These are phyloP conservation scores for Pectinophora gossypiella DNA, from an alignment of 1,140 invertebrate species.

Conservation along the genomic window DNA sequence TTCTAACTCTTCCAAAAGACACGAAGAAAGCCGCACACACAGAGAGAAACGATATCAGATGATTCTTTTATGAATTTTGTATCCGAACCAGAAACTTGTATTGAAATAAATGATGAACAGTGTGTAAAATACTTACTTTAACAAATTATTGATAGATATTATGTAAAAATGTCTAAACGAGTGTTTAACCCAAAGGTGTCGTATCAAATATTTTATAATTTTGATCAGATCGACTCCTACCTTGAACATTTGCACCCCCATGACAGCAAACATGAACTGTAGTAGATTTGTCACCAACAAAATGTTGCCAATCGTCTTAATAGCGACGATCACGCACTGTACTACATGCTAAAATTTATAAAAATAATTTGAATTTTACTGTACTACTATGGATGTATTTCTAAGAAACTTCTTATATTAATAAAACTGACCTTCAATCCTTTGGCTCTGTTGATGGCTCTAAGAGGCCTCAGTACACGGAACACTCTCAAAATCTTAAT, in stretches of 20 bases:
- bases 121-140: constrained; percentile 11
- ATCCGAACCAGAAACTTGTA: background rate
- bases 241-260: constrained; percentile 99
- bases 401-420: constrained; percentile 1
- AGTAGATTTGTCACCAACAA: constrained; percentile 99
- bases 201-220: constrained; percentile 13
- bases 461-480: constrained; percentile 97
- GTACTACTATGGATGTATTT: background rate
- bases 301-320: constrained; percentile 99
- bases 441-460: constrained; percentile 99
- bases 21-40: constrained; percentile 57
- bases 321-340: constrained; percentile 98
- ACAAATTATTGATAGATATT: constrained; percentile 9
- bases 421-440: constrained; percentile 93
- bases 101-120: constrained; percentile 26
- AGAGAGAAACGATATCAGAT: constrained; percentile 72
- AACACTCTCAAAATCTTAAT: constrained; percentile 99
- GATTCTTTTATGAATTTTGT: no score
- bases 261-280: constrained; percentile 99
- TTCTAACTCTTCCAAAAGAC: constrained; percentile 27
- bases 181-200: constrained; percentile 76
- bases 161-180: no score
- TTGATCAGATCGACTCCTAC: constrained; percentile 76
- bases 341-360: constrained; percentile 92
- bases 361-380: constrained; percentile 16